These are phyloP conservation scores for Ascaphus truei DNA, from an alignment of 2,113 vertebrate genomes.

Conservation along the genomic window DNA sequence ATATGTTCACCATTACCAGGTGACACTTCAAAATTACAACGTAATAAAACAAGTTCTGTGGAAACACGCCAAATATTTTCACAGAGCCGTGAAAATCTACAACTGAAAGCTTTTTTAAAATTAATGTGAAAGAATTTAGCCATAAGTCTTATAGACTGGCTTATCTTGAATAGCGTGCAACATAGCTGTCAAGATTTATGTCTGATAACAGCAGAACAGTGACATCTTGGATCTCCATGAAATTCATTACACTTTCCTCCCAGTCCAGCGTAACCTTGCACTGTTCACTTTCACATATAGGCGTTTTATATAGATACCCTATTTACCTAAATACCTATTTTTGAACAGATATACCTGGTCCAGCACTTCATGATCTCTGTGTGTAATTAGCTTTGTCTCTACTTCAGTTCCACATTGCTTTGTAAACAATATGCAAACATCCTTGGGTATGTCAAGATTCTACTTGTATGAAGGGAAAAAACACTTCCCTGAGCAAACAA, in stretches of 20 bases:
- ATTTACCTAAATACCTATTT: background rate
- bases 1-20: slow-evolving; percentile 44
- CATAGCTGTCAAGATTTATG: slow-evolving; percentile 22
- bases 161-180: slow-evolving; percentile 21
- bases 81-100: slow-evolving; percentile 46
- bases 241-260: background rate
- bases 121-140: slow-evolving; percentile 34
- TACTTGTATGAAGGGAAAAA: too few relatives aligned
- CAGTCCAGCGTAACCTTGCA: background rate
- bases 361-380: background rate
- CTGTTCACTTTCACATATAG: background rate
- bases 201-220: slow-evolving; percentile 17
- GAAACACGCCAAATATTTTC: slow-evolving; percentile 47
- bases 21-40: slow-evolving; percentile 51
- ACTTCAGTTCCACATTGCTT: background rate
- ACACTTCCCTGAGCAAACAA: too few relatives aligned
- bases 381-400: background rate
- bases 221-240: background rate
- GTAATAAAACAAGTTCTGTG: slow-evolving; percentile 50
- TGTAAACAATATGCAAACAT: too few relatives aligned
- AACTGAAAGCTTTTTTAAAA: slow-evolving; percentile 40
- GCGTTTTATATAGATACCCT: background rate
- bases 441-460: too few relatives aligned
- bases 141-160: slow-evolving; percentile 8
- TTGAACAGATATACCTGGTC: background rate